A percentile compares a stretch with the other conserved stretches of the same genome.
Evolutionary conservation across 2,113 vertebrate genomes (phyloP).

Genomic region (Mobula hypostoma): DNA sequence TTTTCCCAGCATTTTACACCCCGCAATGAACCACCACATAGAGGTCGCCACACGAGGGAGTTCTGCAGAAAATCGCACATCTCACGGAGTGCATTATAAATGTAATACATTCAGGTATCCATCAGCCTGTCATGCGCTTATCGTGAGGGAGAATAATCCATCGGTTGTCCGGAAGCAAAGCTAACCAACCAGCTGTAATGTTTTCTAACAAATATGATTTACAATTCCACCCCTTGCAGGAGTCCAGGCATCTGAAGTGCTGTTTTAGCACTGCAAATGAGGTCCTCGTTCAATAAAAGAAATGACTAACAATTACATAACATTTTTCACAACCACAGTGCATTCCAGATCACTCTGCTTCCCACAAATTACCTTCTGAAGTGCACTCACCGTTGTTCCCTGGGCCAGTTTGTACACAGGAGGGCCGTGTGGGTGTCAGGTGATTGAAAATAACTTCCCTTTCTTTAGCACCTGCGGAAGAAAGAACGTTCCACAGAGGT

Average conservation of each 20-base stretch:
- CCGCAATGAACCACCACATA: neutral
- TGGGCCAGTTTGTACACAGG: neutral
- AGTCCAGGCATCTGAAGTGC: neutral
- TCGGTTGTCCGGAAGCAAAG: neutral
- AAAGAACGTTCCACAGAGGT: too few relatives aligned
- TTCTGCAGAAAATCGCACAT: neutral
- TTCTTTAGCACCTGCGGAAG: too few relatives aligned
- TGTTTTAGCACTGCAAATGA: neutral
- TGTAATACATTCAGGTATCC: neutral
- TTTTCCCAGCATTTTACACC: too few relatives aligned
- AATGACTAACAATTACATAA: neutral
- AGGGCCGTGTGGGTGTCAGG: neutral
- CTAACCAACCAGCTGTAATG: neutral
- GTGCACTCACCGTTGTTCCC: neutral
- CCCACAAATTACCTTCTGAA: neutral
- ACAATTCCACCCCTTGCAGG: conserved; percentile 7
- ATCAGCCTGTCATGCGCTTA: neutral
- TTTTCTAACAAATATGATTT: neutral
- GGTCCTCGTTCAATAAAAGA: neutral
- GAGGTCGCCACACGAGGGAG: neutral
- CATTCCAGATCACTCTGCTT: neutral
- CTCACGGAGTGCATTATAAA: neutral
- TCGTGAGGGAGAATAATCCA: neutral
- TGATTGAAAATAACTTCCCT: too few relatives aligned
- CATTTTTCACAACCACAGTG: neutral